These are phyloP conservation scores for Adoxophyes honmai DNA, from an alignment of 1,140 invertebrate species.

Conservation along the genomic window DNA sequence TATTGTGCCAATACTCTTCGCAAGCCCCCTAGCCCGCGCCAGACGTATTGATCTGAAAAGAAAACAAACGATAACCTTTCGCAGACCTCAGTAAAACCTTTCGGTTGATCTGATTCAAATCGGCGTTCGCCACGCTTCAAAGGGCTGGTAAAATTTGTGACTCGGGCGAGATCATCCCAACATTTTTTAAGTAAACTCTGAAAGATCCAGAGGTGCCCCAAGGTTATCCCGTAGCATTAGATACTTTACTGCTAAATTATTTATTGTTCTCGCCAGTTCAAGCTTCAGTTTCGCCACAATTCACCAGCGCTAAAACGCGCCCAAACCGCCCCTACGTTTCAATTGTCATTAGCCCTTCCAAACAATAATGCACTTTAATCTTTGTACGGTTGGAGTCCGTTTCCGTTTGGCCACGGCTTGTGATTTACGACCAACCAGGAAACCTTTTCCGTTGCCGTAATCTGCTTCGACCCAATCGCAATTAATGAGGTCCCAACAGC, in stretches of 20 bases:
- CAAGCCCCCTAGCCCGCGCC: too few relatives aligned
- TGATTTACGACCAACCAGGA: slow-evolving; percentile 52
- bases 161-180: slow-evolving; percentile 9
- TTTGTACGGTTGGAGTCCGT: slow-evolving; percentile 19
- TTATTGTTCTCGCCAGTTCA: slow-evolving; percentile 39
- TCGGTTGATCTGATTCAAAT: slow-evolving; percentile 9
- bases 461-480: slow-evolving; percentile 60
- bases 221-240: background rate
- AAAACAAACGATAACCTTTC: too few relatives aligned
- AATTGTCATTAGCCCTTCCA: slow-evolving; percentile 33
- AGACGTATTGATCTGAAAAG: too few relatives aligned
- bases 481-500: slow-evolving; percentile 64
- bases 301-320: slow-evolving; percentile 22
- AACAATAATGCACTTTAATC: slow-evolving; percentile 32
- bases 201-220: background rate
- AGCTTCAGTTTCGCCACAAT: slow-evolving; percentile 43
- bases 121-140: background rate
- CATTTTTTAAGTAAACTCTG: background rate
- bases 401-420: slow-evolving; percentile 19
- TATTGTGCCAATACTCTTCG: background rate
- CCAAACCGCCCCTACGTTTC: slow-evolving; percentile 41
- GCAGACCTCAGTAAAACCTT: background rate
- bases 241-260: slow-evolving; percentile 3
- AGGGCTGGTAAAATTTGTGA: background rate
- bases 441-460: slow-evolving; percentile 62